Conservation (phyloP, 2,113 vertebrate species). For the Cinclus cinclus region DNA sequence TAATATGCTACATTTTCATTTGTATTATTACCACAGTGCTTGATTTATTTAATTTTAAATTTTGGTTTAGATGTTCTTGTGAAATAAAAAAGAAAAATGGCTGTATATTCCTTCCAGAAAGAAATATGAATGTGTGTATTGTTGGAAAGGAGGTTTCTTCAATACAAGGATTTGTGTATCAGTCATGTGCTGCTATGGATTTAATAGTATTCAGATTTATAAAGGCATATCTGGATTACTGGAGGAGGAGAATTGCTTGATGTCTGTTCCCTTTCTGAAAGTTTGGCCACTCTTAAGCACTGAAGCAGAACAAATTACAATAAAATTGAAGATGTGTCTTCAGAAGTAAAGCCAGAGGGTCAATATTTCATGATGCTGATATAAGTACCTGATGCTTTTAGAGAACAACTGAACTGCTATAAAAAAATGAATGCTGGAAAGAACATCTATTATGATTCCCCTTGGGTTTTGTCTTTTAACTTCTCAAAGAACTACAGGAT, state of each 20-base stretch:
- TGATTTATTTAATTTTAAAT: constrained; percentile 65
- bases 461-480: neutral
- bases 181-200: constrained; percentile 16
- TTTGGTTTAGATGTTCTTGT: constrained; percentile 28
- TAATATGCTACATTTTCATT: constrained; percentile 41
- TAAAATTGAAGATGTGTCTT: constrained; percentile 14
- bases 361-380: constrained; percentile 17
- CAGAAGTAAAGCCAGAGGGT: constrained; percentile 17
- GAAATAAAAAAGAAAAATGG: constrained; percentile 55
- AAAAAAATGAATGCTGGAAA: constrained; percentile 7
- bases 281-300: neutral
- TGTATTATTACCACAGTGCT: constrained; percentile 16
- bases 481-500: neutral
- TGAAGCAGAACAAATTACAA: constrained; percentile 14
- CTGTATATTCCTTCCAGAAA: constrained; percentile 37
- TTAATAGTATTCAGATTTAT: constrained; percentile 44
- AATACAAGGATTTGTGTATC: constrained; percentile 23
- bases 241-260: neutral
- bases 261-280: constrained; percentile 3
- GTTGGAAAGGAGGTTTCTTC: constrained; percentile 18
- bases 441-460: neutral
- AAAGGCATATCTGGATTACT: constrained; percentile 27
- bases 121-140: constrained; percentile 32
- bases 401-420: constrained; percentile 13
- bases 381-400: constrained; percentile 4